Percentiles rank a stretch among this genome's conserved stretches.
phyloP scores from a whole-genome alignment of 2,797 vertebrate genomes.

The Oceanodroma leucorhoa region DNA sequence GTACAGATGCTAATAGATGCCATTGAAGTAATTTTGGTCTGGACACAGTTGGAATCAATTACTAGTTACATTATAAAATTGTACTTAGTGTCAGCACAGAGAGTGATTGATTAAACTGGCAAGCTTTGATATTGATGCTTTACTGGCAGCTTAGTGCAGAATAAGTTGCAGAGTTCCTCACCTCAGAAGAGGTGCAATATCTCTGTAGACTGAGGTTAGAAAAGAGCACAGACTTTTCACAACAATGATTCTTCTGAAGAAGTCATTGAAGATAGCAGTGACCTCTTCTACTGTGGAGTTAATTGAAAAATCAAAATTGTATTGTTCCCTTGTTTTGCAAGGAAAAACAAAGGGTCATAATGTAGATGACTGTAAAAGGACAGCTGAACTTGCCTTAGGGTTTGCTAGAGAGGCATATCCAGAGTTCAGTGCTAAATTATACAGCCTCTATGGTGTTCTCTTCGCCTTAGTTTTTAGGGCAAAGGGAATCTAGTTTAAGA shows the following conservation, averaged over 20 bases:
- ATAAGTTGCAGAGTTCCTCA: background rate
- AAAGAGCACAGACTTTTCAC: background rate
- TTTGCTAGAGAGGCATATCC: background rate
- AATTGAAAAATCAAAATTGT: background rate
- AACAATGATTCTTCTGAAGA: background rate
- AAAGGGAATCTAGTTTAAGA: background rate
- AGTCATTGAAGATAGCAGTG: background rate
- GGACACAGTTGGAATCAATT: background rate
- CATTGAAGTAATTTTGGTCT: slow-evolving; percentile 15
- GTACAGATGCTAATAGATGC: slow-evolving; percentile 1
- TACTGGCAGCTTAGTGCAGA: background rate
- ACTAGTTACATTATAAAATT: background rate
- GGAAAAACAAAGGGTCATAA: background rate
- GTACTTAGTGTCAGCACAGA: background rate
- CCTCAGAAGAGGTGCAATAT: background rate
- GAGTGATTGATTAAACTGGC: background rate
- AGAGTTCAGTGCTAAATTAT: background rate
- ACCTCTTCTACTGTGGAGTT: background rate
- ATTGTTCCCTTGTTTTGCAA: background rate
- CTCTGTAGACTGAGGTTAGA: background rate
- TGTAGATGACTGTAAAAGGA: background rate
- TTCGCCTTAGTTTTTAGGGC: background rate
- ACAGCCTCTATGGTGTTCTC: background rate
- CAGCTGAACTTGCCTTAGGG: background rate
- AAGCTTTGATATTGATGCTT: background rate